phyloP scores from a whole-genome alignment of 64 coral and sea anemone genomes.

The Dendronephthya gigantea region DNA sequence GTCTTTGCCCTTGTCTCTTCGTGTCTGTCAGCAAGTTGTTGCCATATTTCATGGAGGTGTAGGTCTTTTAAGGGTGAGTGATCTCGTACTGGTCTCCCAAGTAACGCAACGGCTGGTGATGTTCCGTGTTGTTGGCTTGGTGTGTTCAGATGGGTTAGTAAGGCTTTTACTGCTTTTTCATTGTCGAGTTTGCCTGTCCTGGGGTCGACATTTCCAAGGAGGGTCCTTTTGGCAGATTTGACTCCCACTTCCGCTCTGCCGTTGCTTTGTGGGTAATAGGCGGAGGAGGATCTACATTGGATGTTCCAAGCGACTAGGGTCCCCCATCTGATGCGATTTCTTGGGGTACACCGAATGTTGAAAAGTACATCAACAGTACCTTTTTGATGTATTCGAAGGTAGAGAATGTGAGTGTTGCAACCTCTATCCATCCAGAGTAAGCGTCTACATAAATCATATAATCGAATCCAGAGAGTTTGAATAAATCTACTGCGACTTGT shows the following conservation, averaged over 20 bases:
- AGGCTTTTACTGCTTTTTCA: background rate
- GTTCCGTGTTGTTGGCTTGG: background rate
- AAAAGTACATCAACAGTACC: background rate
- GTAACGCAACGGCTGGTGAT: background rate
- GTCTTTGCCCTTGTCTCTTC: too few species aligned
- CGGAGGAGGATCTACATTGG: background rate
- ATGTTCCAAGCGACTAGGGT: constrained; percentile 7
- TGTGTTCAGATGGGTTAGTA: background rate
- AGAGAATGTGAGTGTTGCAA: background rate
- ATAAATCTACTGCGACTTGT: background rate
- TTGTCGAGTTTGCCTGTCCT: background rate
- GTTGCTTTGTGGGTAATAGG: constrained; percentile 12
- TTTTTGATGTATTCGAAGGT: background rate
- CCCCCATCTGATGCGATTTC: constrained; percentile 6
- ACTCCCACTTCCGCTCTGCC: constrained; percentile 10
- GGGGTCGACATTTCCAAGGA: background rate
- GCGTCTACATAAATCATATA: background rate
- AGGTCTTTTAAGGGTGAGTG: background rate
- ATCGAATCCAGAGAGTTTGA: background rate
- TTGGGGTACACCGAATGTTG: constrained; percentile 2
- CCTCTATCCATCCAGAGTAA: background rate
- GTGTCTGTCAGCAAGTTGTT: background rate
- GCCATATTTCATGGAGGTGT: background rate
- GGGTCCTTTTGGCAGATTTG: background rate
- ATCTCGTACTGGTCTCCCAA: background rate